Evolutionary conservation across 2,797 vertebrate species (phyloP).

Genomic region (Cossypha caffra): DNA sequence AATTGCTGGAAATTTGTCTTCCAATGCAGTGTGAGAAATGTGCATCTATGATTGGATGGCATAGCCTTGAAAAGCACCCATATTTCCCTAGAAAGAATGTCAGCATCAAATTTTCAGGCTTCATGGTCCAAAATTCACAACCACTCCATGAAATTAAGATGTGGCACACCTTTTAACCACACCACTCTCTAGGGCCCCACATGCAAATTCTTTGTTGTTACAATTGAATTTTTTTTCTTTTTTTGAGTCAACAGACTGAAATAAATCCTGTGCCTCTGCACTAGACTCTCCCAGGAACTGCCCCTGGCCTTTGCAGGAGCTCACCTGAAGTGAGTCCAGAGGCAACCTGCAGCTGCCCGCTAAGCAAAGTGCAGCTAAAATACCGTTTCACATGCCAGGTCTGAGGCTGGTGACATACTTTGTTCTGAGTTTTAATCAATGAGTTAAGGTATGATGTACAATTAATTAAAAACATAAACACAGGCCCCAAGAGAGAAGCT

Average conservation of each 20-base stretch:
- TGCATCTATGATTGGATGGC: background rate
- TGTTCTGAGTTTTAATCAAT: background rate
- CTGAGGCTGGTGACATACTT: background rate
- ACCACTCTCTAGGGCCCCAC: background rate
- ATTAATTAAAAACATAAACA: background rate
- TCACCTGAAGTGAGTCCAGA: background rate
- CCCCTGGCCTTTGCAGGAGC: background rate
- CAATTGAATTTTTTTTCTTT: background rate
- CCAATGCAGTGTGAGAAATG: background rate
- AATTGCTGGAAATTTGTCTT: background rate
- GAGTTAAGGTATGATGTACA: background rate
- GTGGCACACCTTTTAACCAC: background rate
- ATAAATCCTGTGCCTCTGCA: background rate
- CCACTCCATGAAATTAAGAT: background rate
- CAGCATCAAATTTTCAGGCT: background rate
- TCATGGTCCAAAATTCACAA: background rate
- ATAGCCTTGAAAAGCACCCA: background rate
- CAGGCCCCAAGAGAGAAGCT: background rate
- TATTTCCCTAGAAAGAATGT: background rate
- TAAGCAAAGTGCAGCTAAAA: background rate
- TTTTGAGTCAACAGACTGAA: background rate
- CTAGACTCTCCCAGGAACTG: background rate
- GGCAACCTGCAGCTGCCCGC: background rate
- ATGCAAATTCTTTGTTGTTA: background rate
- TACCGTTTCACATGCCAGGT: background rate